Base-by-base conservation (phyloP, 2,888 invertebrate genomes). In the Leuctra nigra region DNA sequence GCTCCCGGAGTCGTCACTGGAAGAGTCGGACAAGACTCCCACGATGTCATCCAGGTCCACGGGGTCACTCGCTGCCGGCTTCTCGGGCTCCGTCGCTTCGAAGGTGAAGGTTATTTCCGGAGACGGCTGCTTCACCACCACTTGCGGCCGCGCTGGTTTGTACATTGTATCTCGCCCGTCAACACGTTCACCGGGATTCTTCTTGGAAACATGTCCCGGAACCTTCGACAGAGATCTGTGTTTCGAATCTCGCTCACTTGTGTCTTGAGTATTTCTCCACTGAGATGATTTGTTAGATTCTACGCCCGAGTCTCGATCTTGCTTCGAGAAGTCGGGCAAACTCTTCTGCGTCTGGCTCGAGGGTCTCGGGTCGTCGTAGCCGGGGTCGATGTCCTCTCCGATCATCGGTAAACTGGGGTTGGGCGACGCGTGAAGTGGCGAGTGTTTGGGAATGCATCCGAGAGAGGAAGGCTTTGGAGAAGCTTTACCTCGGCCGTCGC, bases 331-430 rank as follows among this genome's bases (percentile, higher is more conserved):
- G 29, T n/a, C 14, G 39, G 48, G 14, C 33, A 53, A 25, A 20
- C 35, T 33, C 16, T 13, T 47, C 18, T 2, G 35, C 14, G 9
- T 46, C 54, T 18, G 33, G 29, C 6, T 13, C 35, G 23, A 53
- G 36, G 22, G 62, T 29, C 60, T 57, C 29, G 61, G 36, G 61
- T 56, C 60, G 57, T 57, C 57, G 35, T 50, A 50, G 35, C 48
- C 55, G 13, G 36, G 14, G 38, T 55, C 55, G 22, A 47, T 46
- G 68, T 85, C 85, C 59, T 84, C 72, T 44, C 85, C 83, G 62
- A 87, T 86, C 82, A 87, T 82, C 4, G 88, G 87, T 61, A 74
- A 64, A 64, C 73, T 85, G 75, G 52, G 52, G 23, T 54, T 33
- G 57, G 81, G 81, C 61, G 81, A 81, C 61, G 78, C 78, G 65